Conservation (phyloP, 2,888 invertebrate species). For the Melolontha melolontha region DNA sequence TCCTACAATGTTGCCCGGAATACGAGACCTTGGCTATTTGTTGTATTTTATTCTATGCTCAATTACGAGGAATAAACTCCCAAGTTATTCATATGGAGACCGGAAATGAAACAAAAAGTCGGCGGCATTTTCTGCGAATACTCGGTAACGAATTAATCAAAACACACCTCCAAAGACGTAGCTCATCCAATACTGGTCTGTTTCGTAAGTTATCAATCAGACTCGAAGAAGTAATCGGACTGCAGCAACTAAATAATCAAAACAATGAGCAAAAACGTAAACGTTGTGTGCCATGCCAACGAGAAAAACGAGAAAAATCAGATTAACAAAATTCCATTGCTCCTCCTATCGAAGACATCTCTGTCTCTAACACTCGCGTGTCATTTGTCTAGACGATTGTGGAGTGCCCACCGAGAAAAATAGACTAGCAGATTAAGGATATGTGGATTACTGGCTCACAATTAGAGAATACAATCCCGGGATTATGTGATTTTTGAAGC, state of each 20-base stretch:
- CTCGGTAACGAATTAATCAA: no score
- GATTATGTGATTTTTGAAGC: no score
- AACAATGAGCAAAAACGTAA: constrained; percentile 6
- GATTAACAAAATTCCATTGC: not conserved
- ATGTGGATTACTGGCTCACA: no score
- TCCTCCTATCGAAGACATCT: not conserved
- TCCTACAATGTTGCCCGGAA: no score
- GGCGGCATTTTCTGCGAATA: no score
- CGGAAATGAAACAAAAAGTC: no score
- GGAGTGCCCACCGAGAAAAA: constrained; percentile 2
- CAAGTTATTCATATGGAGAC: no score
- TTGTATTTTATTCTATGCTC: no score
- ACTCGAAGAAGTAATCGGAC: constrained; percentile 9
- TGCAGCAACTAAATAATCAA: constrained; percentile 1
- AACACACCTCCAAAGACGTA: not conserved
- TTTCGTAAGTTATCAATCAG: constrained; percentile 1
- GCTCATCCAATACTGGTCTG: not conserved
- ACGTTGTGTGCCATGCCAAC: constrained; percentile 1
- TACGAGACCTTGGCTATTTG: no score
- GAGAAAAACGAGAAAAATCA: not conserved
- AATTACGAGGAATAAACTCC: no score
- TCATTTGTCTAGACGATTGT: constrained; percentile 11
- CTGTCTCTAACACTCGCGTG: constrained; percentile 1
- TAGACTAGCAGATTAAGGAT: constrained; percentile 1
- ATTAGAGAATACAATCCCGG: no score